Percentiles rank a stretch among this genome's conserved stretches.
These are phyloP conservation scores for Taxidea taxus DNA, from an alignment of 2,113 vertebrate genomes.

Conservation along the genomic window DNA sequence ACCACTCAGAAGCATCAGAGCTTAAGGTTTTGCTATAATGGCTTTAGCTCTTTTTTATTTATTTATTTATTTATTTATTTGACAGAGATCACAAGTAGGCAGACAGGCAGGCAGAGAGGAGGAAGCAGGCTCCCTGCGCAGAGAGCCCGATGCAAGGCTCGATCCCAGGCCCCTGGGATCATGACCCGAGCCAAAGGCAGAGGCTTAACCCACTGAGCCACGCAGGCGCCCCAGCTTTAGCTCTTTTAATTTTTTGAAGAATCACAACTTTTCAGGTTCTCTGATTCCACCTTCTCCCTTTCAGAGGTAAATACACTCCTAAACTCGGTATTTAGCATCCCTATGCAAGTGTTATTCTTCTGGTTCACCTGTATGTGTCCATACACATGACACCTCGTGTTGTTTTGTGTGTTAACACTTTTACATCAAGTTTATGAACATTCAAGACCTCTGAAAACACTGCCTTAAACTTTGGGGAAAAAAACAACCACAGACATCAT, in stretches of 20 bases:
- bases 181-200: too few species aligned
- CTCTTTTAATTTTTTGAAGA: not conserved
- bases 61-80: too few species aligned
- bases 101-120: too few species aligned
- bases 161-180: too few species aligned
- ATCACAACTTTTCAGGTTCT: not conserved
- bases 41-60: not conserved
- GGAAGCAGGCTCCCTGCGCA: too few species aligned
- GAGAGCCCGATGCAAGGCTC: too few species aligned
- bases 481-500: not conserved
- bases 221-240: too few species aligned
- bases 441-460: not conserved
- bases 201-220: too few species aligned
- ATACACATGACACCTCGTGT: not conserved
- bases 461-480: not conserved
- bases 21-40: not conserved
- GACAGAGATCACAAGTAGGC: too few species aligned
- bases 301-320: not conserved
- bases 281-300: not conserved
- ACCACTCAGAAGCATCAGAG: not conserved
- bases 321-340: not conserved
- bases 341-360: not conserved
- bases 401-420: not conserved
- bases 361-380: not conserved
- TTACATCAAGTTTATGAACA: not conserved